Evolutionary conservation across 2,888 invertebrate species (phyloP), one percentile per base, ranked within the genome.

Genomic region (Andricus quercusramuli): DNA sequence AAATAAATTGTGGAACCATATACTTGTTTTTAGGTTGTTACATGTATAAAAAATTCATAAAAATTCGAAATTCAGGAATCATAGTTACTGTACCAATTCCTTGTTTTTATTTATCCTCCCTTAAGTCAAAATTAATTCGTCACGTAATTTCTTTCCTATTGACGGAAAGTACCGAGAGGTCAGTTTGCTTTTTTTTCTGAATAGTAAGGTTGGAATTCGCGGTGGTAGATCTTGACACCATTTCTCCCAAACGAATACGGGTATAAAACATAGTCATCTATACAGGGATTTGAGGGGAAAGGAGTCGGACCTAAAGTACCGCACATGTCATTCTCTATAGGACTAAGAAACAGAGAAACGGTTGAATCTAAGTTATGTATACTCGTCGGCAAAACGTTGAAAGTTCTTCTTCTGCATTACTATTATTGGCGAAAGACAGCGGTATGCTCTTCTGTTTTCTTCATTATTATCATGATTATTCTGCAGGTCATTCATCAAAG

Each of bases 311-410:
- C 20, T 13, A 56, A 70, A 70, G 47, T 70, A 51, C 70, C 51
- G 70, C 70, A 51, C 47, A 70, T 70, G 51, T 70, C 51, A 51
- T 51, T 70, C 51, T 70, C 29, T 74, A 20, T 62, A 62, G 25
- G 15, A 62, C 32, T 51, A 32, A 74, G 51, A 74, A 74, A 56
- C 32, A 29, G 37, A 70, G 51, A 74, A 74, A 56, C 32, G 51
- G 74, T 74, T 56, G 29, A 74, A 74, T 74, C 29, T 74, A 74
- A 74, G 32, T 74, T 32, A 74, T 74, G 74, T n/a, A 56, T 74
- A 74, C 32, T 32, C 56, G 51, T 32, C 74, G 51, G 74, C 20
- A 74, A 51, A 74, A 32, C 51, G 51, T 56, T 74, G n/a, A 56
- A 56, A 56, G 56, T 74, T 56, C 51, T 51, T 74, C 32, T 51